phyloP scores from a whole-genome alignment of 2,797 vertebrate genomes.

The Hoplostethus atlanticus region DNA sequence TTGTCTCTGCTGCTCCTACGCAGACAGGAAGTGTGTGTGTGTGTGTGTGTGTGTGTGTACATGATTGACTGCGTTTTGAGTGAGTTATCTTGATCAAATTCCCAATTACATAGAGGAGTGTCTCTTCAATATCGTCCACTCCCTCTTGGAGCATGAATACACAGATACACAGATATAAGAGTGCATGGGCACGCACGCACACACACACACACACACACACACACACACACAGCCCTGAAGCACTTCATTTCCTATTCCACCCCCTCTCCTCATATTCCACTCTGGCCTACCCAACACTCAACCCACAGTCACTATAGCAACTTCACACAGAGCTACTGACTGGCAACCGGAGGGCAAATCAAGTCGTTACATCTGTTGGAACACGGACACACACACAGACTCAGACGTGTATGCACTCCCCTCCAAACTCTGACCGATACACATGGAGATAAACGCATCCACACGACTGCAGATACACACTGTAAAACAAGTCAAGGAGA shows the following conservation, averaged over 20 bases:
- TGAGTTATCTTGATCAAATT: slow-evolving; percentile 67
- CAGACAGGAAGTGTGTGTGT: slow-evolving; percentile 17
- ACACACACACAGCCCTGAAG: slow-evolving; percentile 42
- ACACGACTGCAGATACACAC: background rate
- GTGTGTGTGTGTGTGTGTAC: slow-evolving; percentile 12
- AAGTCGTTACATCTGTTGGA: slow-evolving; percentile 67
- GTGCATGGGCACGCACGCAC: background rate
- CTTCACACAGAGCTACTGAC: slow-evolving; percentile 59
- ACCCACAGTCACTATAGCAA: slow-evolving; percentile 79
- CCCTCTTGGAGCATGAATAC: slow-evolving; percentile 17
- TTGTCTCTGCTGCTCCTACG: slow-evolving; percentile 41
- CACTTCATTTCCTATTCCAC: slow-evolving; percentile 79
- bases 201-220: slow-evolving; percentile 28
- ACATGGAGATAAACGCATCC: background rate
- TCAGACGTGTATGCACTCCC: background rate
- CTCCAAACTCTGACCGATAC: background rate
- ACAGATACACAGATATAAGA: slow-evolving; percentile 52
- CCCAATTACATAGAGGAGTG: slow-evolving; percentile 58
- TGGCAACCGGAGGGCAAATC: slow-evolving; percentile 66
- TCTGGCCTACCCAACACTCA: slow-evolving; percentile 72
- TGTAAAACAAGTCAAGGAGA: slow-evolving; percentile 7
- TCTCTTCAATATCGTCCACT: slow-evolving; percentile 51
- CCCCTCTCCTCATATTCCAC: slow-evolving; percentile 66
- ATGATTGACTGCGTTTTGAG: slow-evolving; percentile 34
- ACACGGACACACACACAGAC: background rate